phyloP scores from a whole-genome alignment of 2,113 vertebrate species.

The Columba livia region DNA sequence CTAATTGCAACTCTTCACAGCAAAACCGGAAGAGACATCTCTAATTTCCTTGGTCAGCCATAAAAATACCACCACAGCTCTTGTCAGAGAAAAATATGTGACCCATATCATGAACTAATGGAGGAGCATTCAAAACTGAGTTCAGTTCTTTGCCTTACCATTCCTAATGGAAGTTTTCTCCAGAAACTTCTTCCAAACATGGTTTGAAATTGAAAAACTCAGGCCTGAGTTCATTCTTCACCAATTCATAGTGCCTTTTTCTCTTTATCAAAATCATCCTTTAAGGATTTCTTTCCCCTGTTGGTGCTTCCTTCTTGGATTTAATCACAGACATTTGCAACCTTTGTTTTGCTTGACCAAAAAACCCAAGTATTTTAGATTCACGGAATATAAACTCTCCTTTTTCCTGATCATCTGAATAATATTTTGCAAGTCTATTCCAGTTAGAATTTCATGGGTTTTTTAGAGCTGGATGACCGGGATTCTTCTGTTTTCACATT shows the following conservation, averaged over 20 bases:
- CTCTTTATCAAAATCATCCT: background rate
- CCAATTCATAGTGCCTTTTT: background rate
- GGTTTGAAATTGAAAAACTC: background rate
- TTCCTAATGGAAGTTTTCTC: background rate
- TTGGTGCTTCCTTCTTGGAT: background rate
- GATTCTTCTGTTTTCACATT: background rate
- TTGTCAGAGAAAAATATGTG: background rate
- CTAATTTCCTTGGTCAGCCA: background rate
- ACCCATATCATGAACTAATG: background rate
- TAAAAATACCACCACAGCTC: background rate
- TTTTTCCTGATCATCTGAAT: background rate
- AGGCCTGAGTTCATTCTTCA: background rate
- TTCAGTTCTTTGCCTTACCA: background rate
- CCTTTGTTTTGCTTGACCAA: background rate
- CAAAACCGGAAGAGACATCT: background rate
- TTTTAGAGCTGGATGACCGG: background rate
- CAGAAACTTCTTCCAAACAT: background rate
- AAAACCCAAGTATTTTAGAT: background rate
- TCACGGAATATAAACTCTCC: background rate
- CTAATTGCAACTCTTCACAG: background rate
- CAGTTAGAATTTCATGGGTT: fast-evolving
- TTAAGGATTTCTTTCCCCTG: background rate
- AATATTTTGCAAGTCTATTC: background rate
- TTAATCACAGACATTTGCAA: background rate
- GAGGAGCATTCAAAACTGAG: background rate